Base-by-base conservation (phyloP, 2,797 vertebrate genomes). In the Macroramphosus scolopax region DNA sequence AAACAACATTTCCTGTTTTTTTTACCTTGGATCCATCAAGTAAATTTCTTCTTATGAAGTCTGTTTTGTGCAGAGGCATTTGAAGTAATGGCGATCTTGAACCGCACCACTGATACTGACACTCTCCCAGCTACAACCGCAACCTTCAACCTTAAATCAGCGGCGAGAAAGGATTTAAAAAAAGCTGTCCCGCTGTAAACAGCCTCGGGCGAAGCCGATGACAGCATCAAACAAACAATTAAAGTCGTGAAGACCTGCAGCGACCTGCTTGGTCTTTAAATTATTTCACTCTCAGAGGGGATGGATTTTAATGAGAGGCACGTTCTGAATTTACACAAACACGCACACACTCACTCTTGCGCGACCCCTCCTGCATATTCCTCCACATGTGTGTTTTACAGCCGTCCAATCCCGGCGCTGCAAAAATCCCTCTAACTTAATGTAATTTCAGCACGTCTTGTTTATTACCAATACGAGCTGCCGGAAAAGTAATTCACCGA, bases 171-270 rank as follows among this genome's bases (percentile, higher is more conserved):
- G 28, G 60, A 62, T 67, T 68, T 56, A 49, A 65, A 75, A 65
- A 75, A 45, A 33, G 36, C 45, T 35, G 50, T 24, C 31, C 36
- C 34, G 42, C 34, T 32, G 52, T 26, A 53, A 68, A 46, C 34
- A 40, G 68, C 63, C 66, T 53, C 15, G 9, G 53, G 68, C 59
- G 51, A 45, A 53, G 51, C 45, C 16, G 47, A 54, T 48, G 66
- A 72, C 64, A 63, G 41, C 59, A 61, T 65, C 58, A 63, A 63
- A 61, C 51, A 73, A 56, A 68, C 55, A 55, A 49, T 14, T 13
- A 31, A 75, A 55, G 70, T 63, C 24, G 54, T 51, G 48, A 58
- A 63, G 49, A 69, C 55, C 56, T 26, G 26, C 34, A 26, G 54
- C 53, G 62, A 48, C 44, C 57, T 66, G 67, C 61, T 44, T n/a